phyloP scores from a whole-genome alignment of 2,888 invertebrate species.

The Phrixothrix hirtus region DNA sequence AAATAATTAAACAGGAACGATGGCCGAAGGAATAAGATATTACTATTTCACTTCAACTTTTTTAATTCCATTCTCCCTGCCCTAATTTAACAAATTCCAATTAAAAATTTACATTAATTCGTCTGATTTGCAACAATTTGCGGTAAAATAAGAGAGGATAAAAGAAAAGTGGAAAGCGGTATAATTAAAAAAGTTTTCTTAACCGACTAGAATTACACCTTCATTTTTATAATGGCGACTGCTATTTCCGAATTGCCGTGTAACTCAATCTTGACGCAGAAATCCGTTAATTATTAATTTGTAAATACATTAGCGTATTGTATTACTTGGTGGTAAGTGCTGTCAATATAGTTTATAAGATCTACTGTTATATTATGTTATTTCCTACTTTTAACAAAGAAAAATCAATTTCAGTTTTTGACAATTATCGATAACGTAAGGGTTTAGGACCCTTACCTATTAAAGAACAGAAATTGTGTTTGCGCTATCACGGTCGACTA shows the following conservation, averaged over 20 bases:
- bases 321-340: too few species aligned
- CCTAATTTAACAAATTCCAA: conserved; percentile 28
- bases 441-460: conserved; percentile 45
- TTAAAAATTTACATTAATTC: conserved; percentile 33
- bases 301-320: too few species aligned
- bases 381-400: too few species aligned
- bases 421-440: too few species aligned
- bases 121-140: conserved; percentile 30
- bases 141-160: conserved; percentile 18
- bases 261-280: too few species aligned
- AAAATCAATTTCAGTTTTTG: too few species aligned
- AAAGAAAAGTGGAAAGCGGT: conserved; percentile 18
- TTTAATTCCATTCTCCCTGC: conserved; percentile 21
- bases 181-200: conserved; percentile 28
- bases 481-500: conserved; percentile 44
- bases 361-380: too few species aligned
- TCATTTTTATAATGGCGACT: not conserved
- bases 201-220: conserved; percentile 3
- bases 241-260: too few species aligned
- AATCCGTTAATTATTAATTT: too few species aligned
- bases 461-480: conserved; percentile 49
- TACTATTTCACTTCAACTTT: conserved; percentile 21
- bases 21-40: conserved; percentile 10
- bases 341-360: too few species aligned
- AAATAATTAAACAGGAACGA: too few species aligned